Percentiles rank a stretch among this genome's conserved stretches.
phyloP scores from a whole-genome alignment of 2,797 vertebrate species.

The Apogon talboti region DNA sequence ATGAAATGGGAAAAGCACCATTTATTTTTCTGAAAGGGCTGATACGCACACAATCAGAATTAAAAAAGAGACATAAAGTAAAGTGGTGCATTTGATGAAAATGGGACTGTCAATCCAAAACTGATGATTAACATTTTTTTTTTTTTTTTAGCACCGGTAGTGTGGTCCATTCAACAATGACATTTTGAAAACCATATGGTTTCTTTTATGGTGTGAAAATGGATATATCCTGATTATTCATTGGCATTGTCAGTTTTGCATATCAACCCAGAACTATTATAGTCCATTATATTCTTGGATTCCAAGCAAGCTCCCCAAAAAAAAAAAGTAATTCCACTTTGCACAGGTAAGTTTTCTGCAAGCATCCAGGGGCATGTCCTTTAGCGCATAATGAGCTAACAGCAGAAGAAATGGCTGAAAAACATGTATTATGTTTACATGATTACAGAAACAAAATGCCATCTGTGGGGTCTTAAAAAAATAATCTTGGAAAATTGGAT shows the following conservation, averaged over 20 bases:
- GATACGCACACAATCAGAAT: slow-evolving; percentile 42
- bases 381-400: slow-evolving; percentile 27
- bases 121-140: neutral
- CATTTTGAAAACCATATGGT: neutral
- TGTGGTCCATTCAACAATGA: neutral
- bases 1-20: slow-evolving; percentile 62
- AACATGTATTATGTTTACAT: neutral
- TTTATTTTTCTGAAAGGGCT: slow-evolving; percentile 33
- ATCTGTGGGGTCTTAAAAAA: neutral
- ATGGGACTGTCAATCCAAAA: slow-evolving; percentile 2
- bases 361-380: slow-evolving; percentile 31
- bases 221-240: neutral
- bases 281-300: slow-evolving; percentile 88
- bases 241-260: slow-evolving; percentile 28
- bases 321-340: slow-evolving; percentile 21
- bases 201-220: neutral
- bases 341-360: slow-evolving; percentile 40
- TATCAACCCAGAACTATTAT: slow-evolving; percentile 83
- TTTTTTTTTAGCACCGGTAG: slow-evolving; percentile 1
- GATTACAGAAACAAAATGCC: slow-evolving; percentile 1
- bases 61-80: neutral
- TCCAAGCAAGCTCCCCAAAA: slow-evolving; percentile 78
- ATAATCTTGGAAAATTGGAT: neutral
- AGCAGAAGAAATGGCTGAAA: slow-evolving; percentile 25
- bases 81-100: slow-evolving; percentile 1